Base-by-base conservation (phyloP, 2,113 vertebrate species). In the Pangasianodon hypophthalmus region DNA sequence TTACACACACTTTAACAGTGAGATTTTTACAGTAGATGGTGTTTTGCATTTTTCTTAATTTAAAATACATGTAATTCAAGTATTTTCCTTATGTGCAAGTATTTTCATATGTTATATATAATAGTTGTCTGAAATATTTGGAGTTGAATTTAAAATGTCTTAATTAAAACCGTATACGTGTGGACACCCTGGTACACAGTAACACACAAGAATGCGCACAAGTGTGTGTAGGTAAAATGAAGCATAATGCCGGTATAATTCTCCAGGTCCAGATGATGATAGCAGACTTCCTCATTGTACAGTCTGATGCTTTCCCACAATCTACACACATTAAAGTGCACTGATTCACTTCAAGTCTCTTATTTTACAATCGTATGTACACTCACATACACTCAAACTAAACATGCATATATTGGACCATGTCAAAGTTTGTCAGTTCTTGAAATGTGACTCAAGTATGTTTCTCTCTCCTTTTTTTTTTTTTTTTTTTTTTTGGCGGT, bases 261-360 rank as follows among this genome's bases (percentile, higher is more conserved):
- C 52, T 62, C 41, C 82, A 62, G 54, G 21, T 24, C 19, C 81
- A 26, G 32, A 6, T 56, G 24, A 11, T 32, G 18, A 83, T 24
- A 58, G 54, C 37, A 84, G 58, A 44, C 54, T 1, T 44, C 71
- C 41, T 87, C 32, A 2, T n/a, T 48, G 24, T 56, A 71, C 67
- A 77, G 32, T n/a, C 1, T n/a, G 6, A 46, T n/a, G n/a, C 88
- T 44, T 10, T 46, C 6, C 11, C 48, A 71, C 16, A 58, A 81
- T 48, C 64, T 83, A 89, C 88, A 92, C 92, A 93, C 88, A 56
- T 87, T 92, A 96, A 96, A 96, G 95, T 96, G 95, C 95, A 91
- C 91, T 92, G 75, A 91, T 92, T 95, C 89, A 1, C 86, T 91
- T 90, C 89, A 91, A 89, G 88, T 87, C 88, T 89, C 81, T 87